Evolutionary conservation across 2,113 vertebrate genomes (phyloP), one percentile per base, ranked within the genome.

Genomic region (Scolopax mira): DNA sequence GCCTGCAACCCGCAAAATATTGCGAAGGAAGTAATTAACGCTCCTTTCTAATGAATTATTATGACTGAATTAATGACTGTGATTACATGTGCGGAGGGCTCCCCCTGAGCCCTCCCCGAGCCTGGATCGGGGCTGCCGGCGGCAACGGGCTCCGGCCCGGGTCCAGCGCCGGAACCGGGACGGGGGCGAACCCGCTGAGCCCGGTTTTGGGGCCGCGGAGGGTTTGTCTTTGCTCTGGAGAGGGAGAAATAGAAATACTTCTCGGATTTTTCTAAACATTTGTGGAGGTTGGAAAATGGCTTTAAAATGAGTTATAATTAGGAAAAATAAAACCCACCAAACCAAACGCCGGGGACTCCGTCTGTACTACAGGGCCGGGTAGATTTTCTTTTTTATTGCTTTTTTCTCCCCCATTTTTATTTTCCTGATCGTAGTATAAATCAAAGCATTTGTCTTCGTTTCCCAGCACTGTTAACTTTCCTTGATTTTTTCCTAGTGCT

Each of bases 391-490:
- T 41, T 75, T 27, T 3, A 58, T 55, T 46, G 17, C 7, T 31
- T 73, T 16, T n/a, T 17, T 4, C 4, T 1, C 1, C 1, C 2
- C 1, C 1, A 1, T 8, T 18, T 81, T 70, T 49, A 18, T 30
- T 66, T 60, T 77, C 37, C 72, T 11, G 24, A 30, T 18, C 6
- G 48, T 0, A 31, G 28, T 1, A 16, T 28, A 55, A 90, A 85
- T 44, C 54, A 58, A 74, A 78, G 46, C 19, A 6, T 16, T 48
- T 35, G 13, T 48, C 19, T 70, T 55, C 71, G 3, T 57, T 65
- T 77, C 44, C 19, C 49, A 51, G 23, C 44, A 41, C 44, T 51
- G 18, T 9, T 72, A 28, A 65, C 54, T 79, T 66, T 3, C 37
- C 41, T 22, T 8, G 33, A 7, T 46, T 46, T 82, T 79, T 93